Percentiles rank a stretch among this genome's conserved stretches.
These are phyloP conservation scores for Orthonyx spaldingii DNA, from an alignment of 2,113 vertebrate species.

Conservation along the genomic window DNA sequence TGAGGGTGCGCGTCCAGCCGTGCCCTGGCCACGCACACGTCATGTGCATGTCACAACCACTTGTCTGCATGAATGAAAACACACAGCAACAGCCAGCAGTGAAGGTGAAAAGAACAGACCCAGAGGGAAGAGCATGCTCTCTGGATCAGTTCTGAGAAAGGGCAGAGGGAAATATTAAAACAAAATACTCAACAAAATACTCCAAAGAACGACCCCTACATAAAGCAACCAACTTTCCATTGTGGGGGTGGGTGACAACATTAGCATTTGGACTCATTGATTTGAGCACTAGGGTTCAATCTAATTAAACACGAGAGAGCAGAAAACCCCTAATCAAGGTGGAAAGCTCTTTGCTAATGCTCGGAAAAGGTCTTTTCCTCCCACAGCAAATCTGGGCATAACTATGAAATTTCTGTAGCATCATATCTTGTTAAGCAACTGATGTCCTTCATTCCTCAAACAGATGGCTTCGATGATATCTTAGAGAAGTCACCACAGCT, in stretches of 20 bases:
- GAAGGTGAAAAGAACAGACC: slow-evolving; percentile 19
- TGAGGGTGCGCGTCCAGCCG: fast-evolving
- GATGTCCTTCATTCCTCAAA: background rate
- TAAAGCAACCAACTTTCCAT: background rate
- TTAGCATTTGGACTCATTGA: background rate
- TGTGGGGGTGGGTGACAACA: background rate
- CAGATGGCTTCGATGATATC: background rate
- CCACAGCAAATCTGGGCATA: background rate
- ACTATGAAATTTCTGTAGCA: background rate
- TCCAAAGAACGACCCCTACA: background rate
- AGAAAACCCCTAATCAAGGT: background rate
- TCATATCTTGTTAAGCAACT: background rate
- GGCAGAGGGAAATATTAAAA: background rate
- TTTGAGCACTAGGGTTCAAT: background rate
- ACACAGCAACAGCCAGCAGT: background rate
- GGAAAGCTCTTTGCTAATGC: background rate
- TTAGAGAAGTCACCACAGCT: background rate
- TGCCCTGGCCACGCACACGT: background rate
- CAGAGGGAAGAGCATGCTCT: background rate
- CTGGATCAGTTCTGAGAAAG: background rate
- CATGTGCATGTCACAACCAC: background rate
- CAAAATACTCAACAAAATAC: background rate
- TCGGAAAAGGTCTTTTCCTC: background rate
- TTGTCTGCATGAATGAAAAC: background rate
- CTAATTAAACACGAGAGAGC: background rate